Conservation (phyloP, 2,888 invertebrate species). For the Dryadula phaetusa region DNA sequence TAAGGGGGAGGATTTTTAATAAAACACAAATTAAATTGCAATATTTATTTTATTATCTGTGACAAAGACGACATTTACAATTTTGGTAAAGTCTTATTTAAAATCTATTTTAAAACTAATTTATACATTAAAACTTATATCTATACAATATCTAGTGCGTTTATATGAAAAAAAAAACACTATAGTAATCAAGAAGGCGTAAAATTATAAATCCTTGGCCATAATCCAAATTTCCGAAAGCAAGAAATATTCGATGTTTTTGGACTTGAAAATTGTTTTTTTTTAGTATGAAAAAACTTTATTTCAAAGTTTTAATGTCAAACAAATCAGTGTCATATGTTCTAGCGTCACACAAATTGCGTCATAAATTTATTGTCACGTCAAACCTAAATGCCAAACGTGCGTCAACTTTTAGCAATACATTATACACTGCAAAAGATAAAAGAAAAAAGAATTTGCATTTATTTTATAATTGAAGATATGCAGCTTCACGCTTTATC, state of each 20-base stretch:
- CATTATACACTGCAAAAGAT: neutral
- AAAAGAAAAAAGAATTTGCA: neutral
- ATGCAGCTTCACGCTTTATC: too few relatives aligned
- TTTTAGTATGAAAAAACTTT: neutral
- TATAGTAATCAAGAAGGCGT: neutral
- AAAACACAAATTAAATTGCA: constrained; percentile 34
- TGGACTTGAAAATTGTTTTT: neutral
- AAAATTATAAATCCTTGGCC: too few relatives aligned
- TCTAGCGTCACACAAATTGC: neutral
- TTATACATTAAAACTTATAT: constrained; percentile 31
- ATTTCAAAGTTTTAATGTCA: neutral
- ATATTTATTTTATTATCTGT: constrained; percentile 45
- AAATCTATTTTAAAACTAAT: constrained; percentile 36
- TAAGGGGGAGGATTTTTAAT: neutral
- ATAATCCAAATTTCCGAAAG: neutral
- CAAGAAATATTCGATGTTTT: neutral
- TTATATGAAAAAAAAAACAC: constrained; percentile 12
- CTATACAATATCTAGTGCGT: constrained; percentile 23
- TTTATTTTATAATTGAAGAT: too few relatives aligned
- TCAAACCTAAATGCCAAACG: neutral
- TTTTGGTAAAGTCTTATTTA: constrained; percentile 45
- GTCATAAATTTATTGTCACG: neutral
- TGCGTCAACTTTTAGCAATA: too few relatives aligned
- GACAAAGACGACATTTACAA: constrained; percentile 44
- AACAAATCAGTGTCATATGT: neutral